These are phyloP conservation scores for Varanus komodoensis DNA, from an alignment of 2,113 vertebrate species.

Conservation along the genomic window DNA sequence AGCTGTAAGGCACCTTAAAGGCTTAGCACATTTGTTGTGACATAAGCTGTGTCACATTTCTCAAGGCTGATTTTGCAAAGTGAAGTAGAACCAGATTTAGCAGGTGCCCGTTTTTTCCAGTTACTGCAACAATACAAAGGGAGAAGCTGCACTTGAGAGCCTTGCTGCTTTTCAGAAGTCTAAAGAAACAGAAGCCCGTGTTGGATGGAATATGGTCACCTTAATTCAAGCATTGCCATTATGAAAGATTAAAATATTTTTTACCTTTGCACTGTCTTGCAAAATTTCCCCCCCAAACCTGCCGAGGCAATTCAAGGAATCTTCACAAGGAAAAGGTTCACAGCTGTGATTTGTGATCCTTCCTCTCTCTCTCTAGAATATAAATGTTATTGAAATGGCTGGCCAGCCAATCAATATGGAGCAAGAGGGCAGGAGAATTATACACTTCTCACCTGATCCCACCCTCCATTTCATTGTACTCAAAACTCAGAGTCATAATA, in stretches of 20 bases:
- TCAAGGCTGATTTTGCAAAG: not conserved
- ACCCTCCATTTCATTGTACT: conserved; percentile 59
- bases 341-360: conserved; percentile 40
- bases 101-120: not conserved
- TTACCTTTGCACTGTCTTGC: conserved; percentile 64
- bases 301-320: conserved; percentile 57
- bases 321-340: conserved; percentile 56
- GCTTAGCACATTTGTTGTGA: not conserved
- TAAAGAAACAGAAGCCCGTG: not conserved
- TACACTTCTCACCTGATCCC: conserved; percentile 46
- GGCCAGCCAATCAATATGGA: conserved; percentile 66
- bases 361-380: conserved; percentile 57
- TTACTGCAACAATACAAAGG: not conserved
- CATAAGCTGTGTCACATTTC: not conserved
- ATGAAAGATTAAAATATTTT: conserved; percentile 55
- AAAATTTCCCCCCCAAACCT: conserved; percentile 52
- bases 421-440: conserved; percentile 39
- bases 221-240: not conserved
- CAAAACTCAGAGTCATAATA: conserved; percentile 51
- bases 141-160: not conserved
- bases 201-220: not conserved
- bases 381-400: conserved; percentile 72
- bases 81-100: not conserved
- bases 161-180: not conserved
- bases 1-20: not conserved